Evolutionary conservation across 2,797 vertebrate genomes (phyloP), one percentile per base, ranked within the genome.

Genomic region (Pitangus sulphuratus): DNA sequence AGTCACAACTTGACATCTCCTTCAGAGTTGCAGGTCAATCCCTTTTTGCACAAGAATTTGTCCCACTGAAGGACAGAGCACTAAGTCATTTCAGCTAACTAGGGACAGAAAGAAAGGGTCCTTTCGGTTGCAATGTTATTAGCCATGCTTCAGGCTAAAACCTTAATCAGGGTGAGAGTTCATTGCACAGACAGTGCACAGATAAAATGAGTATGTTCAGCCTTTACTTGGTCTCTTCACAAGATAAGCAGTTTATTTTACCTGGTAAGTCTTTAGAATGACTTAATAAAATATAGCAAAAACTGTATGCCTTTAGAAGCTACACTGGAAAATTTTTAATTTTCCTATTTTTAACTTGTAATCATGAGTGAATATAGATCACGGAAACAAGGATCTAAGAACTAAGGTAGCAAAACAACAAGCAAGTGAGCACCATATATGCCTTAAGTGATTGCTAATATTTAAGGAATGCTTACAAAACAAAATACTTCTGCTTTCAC

Each of bases 141-240:
- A 95, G 94, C 70, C 90, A 96, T 91, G 95, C 95, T 89, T 80
- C 80, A 79, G 61, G 81, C 87, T 88, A 93, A 97, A 97, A 88
- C 94, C 84, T 83, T 97, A 94, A 97, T 96, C 95, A 95, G 95
- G 93, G 89, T 95, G 93, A 97, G 84, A 96, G 96, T 95, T 97
- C 97, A 97, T 16, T 85, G 94, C 90, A 96, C 96, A 95, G 95
- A 97, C 8, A 95, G 75, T 3, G 5, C 84, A 93, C 64, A 89
- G 94, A 95, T 93, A 92, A 96, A 95, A 75, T 62, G 17, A 93
- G 5, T 62, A 93, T 20, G 60, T 81, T 86, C 88, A 72, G 69
- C 64, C 68, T 91, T 82, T 39, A 61, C 76, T 37, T 79, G 61
- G 74, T 80, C n/a, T 85, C 58, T 74, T 65, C 37, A 28, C 10